A percentile compares a stretch with the other conserved stretches of the same genome.
phyloP scores from a whole-genome alignment of 2,888 invertebrate species.

The Nomada ruficornis region DNA sequence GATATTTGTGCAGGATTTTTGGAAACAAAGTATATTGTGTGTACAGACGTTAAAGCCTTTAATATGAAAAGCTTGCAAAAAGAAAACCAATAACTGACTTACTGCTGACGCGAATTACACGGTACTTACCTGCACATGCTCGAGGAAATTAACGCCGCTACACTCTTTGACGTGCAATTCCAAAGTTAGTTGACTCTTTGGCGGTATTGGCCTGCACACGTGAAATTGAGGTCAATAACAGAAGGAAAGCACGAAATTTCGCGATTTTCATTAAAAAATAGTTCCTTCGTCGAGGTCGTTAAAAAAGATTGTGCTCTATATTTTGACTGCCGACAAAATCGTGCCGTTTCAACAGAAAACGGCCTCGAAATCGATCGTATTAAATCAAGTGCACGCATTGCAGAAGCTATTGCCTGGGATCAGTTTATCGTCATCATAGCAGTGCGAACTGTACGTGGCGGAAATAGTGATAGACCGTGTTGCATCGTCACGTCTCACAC shows the following conservation, averaged over 20 bases:
- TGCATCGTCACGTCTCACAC: background rate
- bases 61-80: background rate
- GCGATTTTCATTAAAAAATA: background rate
- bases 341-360: background rate
- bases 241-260: conserved; percentile 7
- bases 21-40: background rate
- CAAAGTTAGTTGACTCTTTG: conserved; percentile 89
- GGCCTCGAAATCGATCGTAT: background rate
- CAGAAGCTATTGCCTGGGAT: conserved; percentile 21
- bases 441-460: conserved; percentile 9
- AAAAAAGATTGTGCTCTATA: background rate
- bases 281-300: background rate
- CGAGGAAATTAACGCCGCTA: conserved; percentile 95
- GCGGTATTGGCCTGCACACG: conserved; percentile 88
- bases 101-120: conserved; percentile 31
- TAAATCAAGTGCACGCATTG: conserved; percentile 21
- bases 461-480: conserved; percentile 29
- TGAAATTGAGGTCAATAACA: conserved; percentile 44
- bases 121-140: conserved; percentile 92
- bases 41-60: no score
- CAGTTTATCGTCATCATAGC: conserved; percentile 22
- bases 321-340: conserved; percentile 6
- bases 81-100: conserved; percentile 38
- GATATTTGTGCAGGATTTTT: background rate
- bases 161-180: conserved; percentile 92